A percentile compares a stretch with the other conserved stretches of the same genome.
Evolutionary conservation across 1,140 invertebrate genomes (phyloP).

Genomic region (Globodera rostochiensis): DNA sequence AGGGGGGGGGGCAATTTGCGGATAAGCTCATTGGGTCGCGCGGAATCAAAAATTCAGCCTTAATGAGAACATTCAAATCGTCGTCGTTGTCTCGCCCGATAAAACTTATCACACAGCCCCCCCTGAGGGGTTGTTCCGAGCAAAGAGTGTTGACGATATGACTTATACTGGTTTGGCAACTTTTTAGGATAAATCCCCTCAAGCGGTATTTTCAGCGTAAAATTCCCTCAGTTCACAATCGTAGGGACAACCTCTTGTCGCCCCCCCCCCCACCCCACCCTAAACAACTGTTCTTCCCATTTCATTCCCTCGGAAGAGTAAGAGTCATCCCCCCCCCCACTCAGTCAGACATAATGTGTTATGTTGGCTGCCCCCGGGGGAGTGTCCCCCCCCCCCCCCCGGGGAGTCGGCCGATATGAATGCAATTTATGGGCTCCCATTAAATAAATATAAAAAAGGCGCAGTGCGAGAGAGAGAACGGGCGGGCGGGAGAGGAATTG

Average conservation of each 20-base stretch:
- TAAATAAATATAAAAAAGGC: conserved; percentile 3
- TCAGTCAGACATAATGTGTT: background rate
- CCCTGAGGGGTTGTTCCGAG: too few relatives aligned
- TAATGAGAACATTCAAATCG: too few relatives aligned
- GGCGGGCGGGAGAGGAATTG: background rate
- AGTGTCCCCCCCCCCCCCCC: background rate
- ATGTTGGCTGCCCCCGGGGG: background rate
- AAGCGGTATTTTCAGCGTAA: background rate
- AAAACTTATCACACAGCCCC: too few relatives aligned
- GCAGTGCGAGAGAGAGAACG: background rate
- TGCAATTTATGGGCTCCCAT: conserved; percentile 2
- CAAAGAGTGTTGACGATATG: too few relatives aligned
- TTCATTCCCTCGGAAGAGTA: background rate
- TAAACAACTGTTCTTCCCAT: background rate
- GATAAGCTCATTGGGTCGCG: background rate
- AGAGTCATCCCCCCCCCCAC: background rate
- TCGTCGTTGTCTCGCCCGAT: too few relatives aligned
- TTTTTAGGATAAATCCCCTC: background rate
- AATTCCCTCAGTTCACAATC: background rate
- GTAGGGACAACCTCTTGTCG: background rate
- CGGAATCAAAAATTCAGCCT: background rate
- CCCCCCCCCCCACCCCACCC: too few relatives aligned
- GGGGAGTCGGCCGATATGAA: background rate
- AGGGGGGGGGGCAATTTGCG: background rate
- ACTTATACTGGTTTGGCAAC: too few relatives aligned